These are phyloP conservation scores for Hiodon alosoides DNA, from an alignment of 2,113 vertebrate genomes.

Conservation along the genomic window DNA sequence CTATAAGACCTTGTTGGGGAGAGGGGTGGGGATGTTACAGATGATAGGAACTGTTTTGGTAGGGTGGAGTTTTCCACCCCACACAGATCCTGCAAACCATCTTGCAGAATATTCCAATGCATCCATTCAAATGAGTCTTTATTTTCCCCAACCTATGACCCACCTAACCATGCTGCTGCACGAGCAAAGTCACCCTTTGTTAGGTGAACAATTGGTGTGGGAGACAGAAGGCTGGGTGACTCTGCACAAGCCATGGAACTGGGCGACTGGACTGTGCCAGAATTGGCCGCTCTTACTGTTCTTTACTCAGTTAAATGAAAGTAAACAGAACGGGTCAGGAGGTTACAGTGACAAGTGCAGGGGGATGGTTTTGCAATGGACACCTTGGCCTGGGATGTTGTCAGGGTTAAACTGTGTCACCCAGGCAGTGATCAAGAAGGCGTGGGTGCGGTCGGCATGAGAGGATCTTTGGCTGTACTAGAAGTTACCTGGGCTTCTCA, in stretches of 20 bases:
- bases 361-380: not conserved
- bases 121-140: constrained; percentile 41
- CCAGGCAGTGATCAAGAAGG: too few relatives aligned
- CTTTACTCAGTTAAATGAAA: constrained; percentile 10
- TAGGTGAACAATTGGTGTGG: constrained; percentile 55
- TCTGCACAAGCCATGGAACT: constrained; percentile 19
- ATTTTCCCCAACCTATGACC: constrained; percentile 36
- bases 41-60: constrained; percentile 13
- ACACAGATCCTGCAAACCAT: constrained; percentile 34
- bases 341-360: not conserved
- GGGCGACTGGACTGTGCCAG: constrained; percentile 56
- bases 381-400: not conserved
- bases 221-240: constrained; percentile 36
- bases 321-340: not conserved
- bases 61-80: constrained; percentile 8
- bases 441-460: too few relatives aligned
- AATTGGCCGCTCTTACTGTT: constrained; percentile 53
- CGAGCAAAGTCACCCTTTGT: constrained; percentile 47
- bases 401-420: not conserved
- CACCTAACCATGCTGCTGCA: constrained; percentile 22
- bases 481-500: too few relatives aligned
- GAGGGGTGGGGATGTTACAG: not conserved
- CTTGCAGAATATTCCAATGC: constrained; percentile 60
- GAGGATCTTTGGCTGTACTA: too few relatives aligned
- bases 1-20: constrained; percentile 16